These are phyloP conservation scores for Beroe ovata DNA, from an alignment of 37 sponge, comb jelly and placozoan species.

Conservation along the genomic window DNA sequence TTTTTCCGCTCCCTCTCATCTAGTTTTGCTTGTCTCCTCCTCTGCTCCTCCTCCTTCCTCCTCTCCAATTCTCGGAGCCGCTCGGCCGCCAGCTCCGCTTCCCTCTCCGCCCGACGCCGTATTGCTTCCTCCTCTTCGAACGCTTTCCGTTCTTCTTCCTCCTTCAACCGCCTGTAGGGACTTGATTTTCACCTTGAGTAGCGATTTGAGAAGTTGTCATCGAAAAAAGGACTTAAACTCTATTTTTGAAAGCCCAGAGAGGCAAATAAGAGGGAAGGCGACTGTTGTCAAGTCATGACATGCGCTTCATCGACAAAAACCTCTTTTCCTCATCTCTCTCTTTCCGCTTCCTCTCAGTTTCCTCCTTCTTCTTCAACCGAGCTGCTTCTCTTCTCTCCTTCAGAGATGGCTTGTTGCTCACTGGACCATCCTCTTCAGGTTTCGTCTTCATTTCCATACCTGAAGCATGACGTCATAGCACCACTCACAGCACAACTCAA, in stretches of 20 bases:
- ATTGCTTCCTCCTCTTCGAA: conserved; percentile 23
- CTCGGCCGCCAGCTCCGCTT: conserved; percentile 57
- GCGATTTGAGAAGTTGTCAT: too few species aligned
- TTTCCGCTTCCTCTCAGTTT: conserved; percentile 7
- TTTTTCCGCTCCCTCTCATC: conserved; percentile 27
- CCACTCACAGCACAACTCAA: too few species aligned
- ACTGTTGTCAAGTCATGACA: too few species aligned
- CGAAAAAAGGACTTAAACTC: too few species aligned
- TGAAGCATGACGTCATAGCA: too few species aligned
- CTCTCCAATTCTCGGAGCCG: conserved; percentile 14
- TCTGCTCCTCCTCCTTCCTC: conserved; percentile 37
- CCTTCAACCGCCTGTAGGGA: conserved; percentile 31
- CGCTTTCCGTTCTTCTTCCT: conserved; percentile 23
- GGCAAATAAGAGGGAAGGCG: too few species aligned
- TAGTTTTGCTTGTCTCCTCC: conserved; percentile 16
- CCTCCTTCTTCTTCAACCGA: conserved; percentile 48
- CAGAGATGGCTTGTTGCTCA: conserved; percentile 1
- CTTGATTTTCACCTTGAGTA: background rate
- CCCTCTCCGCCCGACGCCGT: conserved; percentile 41
- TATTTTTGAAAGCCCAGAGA: too few species aligned
- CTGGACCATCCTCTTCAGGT: conserved; percentile 5
- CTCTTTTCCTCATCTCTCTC: conserved; percentile 50
- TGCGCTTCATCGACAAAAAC: too few species aligned
- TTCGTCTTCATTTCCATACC: conserved; percentile 53
- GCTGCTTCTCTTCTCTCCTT: conserved; percentile 47